Percentiles rank a stretch among this genome's conserved stretches.
Conservation (phyloP, 2,888 invertebrate genomes). For the Aquatica leii region DNA sequence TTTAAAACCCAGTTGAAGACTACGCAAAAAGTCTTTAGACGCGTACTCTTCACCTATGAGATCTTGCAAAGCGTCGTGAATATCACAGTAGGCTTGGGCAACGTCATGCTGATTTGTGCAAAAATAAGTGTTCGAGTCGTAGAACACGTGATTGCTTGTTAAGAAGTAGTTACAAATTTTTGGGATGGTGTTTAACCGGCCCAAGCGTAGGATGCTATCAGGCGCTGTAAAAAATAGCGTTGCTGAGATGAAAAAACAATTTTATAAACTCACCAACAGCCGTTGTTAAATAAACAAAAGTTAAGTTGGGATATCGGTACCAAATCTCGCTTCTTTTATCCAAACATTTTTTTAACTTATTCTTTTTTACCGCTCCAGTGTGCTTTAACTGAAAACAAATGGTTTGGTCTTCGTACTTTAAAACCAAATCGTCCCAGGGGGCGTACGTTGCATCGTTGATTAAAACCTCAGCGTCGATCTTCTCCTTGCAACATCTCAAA, state of each 20-base stretch:
- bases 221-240: constrained; percentile 19
- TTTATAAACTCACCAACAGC: constrained; percentile 20
- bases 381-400: constrained; percentile 25
- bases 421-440: constrained; percentile 28
- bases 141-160: constrained; percentile 3
- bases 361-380: constrained; percentile 11
- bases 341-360: constrained; percentile 11
- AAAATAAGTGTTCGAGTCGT: constrained; percentile 9
- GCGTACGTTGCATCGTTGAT: constrained; percentile 17
- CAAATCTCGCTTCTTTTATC: not conserved
- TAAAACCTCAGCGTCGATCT: constrained; percentile 9
- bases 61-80: constrained; percentile 12
- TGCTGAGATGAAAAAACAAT: not conserved
- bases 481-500: constrained; percentile 1
- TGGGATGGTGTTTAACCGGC: not conserved
- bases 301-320: not conserved
- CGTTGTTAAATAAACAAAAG: constrained; percentile 22
- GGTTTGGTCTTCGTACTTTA: constrained; percentile 5
- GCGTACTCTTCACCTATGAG: constrained; percentile 12
- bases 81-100: not conserved
- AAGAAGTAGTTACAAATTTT: constrained; percentile 7
- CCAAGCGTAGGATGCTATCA: constrained; percentile 6
- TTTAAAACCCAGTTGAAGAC: constrained; percentile 15
- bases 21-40: constrained; percentile 10
- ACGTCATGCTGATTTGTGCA: constrained; percentile 24